phyloP scores from a whole-genome alignment of 2,797 vertebrate species.

The Catostomus latipinnis region DNA sequence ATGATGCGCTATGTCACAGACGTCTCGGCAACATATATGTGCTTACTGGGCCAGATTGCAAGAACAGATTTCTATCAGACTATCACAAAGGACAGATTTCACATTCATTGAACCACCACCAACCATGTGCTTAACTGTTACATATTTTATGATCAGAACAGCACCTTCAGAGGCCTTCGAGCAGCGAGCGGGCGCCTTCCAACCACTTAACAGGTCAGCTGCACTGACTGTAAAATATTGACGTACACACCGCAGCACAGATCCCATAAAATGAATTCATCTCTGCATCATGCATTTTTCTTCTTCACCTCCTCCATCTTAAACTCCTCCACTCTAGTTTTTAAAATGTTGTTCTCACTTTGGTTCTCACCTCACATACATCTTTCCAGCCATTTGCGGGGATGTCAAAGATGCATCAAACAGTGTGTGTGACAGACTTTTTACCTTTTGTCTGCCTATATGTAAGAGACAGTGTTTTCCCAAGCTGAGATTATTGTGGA shows the following conservation, averaged over 20 bases:
- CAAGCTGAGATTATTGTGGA: neutral
- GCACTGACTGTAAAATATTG: conserved; percentile 18
- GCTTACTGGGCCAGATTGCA: neutral
- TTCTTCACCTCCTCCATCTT: conserved; percentile 67
- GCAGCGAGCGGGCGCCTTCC: conserved; percentile 79
- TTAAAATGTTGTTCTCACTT: conserved; percentile 46
- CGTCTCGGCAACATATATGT: neutral
- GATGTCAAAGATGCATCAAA: conserved; percentile 18
- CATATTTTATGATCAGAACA: conserved; percentile 67
- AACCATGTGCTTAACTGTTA: neutral
- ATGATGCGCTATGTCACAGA: neutral
- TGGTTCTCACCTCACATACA: conserved; percentile 64
- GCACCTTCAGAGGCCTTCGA: conserved; percentile 78
- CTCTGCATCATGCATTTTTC: conserved; percentile 67
- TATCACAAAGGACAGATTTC: neutral
- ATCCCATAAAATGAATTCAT: conserved; percentile 64
- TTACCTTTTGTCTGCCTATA: conserved; percentile 16
- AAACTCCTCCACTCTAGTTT: conserved; percentile 61
- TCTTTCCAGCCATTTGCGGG: neutral
- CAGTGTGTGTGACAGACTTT: conserved; percentile 7
- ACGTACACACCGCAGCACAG: conserved; percentile 2
- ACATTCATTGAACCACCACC: conserved; percentile 6
- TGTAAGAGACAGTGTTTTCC: conserved; percentile 4
- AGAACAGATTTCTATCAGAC: neutral
- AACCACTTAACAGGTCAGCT: conserved; percentile 78